Base-by-base conservation (phyloP, 2,888 invertebrate genomes). In the Elysia crispata region DNA sequence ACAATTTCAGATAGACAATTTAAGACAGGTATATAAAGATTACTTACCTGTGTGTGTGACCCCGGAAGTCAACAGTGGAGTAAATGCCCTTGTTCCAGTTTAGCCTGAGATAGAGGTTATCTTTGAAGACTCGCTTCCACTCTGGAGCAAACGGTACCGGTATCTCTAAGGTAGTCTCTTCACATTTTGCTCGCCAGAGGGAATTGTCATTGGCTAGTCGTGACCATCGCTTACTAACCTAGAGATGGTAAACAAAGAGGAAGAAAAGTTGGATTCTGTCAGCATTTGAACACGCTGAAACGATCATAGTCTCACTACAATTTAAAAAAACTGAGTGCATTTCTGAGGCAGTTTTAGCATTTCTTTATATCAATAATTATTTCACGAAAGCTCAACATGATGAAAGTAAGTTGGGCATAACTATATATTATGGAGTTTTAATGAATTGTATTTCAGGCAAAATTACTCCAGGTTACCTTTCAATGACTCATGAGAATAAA, bases 61-160 rank as follows among this genome's bases (percentile, higher is more conserved):
- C 91, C 80, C 85, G 86, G 73, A 90, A 84, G 79, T 89, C 88
- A 0, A 87, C 82, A 13, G 87, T 85, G 23, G 82, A 80, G 79
- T 86, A 90, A 31, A 82, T 82, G 6, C 90, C 91, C 67, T 83
- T 85, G 66, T 85, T 84, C 91, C 91, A 91, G 86, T 91, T 91
- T 41, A 85, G 82, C 50, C 85, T 81, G 1, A 89, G 85, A 69
- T 83, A 85, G 67, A 86, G 82, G 76, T 89, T 89, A 67, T 90
- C 88, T 76, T 85, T 84, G 83, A 87, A 90, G 23, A 90, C 78
- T 30, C 85, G 79, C 83, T 90, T 90, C 90, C 90, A 91, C 76
- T 86, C 81, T 11, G 89, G 89, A 31, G 85, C 79, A 31, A 83
- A 72, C 3, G 85, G 76, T 8, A 88, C 83, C 13, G 86, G 87